Conservation (phyloP, 2,113 vertebrate genomes). For the Rhizomys pruinosus region DNA sequence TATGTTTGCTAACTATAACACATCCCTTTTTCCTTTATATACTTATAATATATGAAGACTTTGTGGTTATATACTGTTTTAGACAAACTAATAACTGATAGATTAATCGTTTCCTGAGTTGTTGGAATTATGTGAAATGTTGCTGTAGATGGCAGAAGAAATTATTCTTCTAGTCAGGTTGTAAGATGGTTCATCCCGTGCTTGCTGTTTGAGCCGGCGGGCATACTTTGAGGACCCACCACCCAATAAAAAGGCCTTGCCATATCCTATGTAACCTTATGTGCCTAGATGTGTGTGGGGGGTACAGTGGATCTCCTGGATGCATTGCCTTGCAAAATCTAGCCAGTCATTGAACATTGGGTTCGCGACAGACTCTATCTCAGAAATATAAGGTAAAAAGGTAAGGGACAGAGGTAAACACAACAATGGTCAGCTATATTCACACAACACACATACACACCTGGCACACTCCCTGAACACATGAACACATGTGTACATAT, state of each 20-base stretch:
- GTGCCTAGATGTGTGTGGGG: too few relatives aligned
- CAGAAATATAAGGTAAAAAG: background rate
- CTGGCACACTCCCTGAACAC: background rate
- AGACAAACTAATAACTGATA: background rate
- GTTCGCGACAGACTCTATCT: background rate
- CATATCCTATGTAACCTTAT: background rate
- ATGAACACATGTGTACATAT: background rate
- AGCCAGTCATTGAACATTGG: background rate
- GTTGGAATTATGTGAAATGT: background rate
- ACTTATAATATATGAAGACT: background rate
- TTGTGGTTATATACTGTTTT: background rate
- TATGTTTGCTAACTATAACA: background rate
- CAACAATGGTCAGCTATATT: background rate
- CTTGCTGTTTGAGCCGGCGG: background rate
- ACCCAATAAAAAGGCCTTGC: too few relatives aligned
- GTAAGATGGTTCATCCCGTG: background rate
- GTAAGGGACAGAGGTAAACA: background rate
- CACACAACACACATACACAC: background rate
- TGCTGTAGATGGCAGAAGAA: background rate
- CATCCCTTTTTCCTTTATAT: background rate
- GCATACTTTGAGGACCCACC: background rate
- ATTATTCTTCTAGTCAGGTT: background rate
- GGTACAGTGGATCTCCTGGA: too few relatives aligned
- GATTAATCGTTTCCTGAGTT: background rate
- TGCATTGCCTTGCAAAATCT: background rate